Conservation (phyloP, 2,113 vertebrate species). For the Neogale vison region DNA sequence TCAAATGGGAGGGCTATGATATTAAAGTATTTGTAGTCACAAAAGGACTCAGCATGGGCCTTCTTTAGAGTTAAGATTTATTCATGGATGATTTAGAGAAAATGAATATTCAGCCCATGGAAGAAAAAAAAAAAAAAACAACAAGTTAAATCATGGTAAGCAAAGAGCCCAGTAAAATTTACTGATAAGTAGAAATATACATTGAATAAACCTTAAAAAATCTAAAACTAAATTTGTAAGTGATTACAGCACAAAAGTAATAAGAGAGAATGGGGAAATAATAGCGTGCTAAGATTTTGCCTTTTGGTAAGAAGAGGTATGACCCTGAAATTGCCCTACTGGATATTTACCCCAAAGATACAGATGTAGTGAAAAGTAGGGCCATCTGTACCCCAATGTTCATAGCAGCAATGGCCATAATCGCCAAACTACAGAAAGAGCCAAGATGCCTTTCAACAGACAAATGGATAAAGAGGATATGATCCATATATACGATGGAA, state of each 20-base stretch:
- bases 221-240: not conserved
- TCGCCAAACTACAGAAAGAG: too few relatives aligned
- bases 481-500: too few relatives aligned
- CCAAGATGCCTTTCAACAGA: too few relatives aligned
- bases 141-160: not conserved
- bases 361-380: too few relatives aligned
- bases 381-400: too few relatives aligned
- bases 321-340: too few relatives aligned
- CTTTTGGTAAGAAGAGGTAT: not conserved
- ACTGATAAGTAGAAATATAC: not conserved
- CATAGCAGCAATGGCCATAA: too few relatives aligned
- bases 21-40: too few relatives aligned
- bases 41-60: too few relatives aligned
- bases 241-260: not conserved
- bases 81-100: not conserved
- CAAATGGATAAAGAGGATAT: too few relatives aligned
- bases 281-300: not conserved
- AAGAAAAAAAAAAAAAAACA: not conserved
- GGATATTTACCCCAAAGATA: too few relatives aligned
- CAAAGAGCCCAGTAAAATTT: not conserved
- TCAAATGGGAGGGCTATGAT: too few relatives aligned
- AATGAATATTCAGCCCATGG: not conserved
- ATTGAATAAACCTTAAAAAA: not conserved
- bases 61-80: not conserved
- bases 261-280: not conserved